Base-by-base conservation (phyloP, 2,797 vertebrate species). In the Antennarius maculatus region DNA sequence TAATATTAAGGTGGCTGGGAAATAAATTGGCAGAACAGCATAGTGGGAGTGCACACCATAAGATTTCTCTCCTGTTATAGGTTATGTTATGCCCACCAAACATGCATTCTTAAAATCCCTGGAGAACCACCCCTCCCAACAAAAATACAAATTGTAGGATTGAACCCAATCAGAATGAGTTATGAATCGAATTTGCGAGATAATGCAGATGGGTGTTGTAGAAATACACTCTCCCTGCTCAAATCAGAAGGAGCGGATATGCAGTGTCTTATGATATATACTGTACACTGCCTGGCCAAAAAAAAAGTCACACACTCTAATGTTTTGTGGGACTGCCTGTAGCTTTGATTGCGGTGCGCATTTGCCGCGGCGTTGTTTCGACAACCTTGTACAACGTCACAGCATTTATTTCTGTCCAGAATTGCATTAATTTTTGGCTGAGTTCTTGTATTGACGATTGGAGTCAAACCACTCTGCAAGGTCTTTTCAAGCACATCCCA, bases 41-140 rank as follows among this genome's bases (percentile, higher is more conserved):
- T 46, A 48, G 8, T 65, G 69, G 27, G 16, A 69, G 8, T 13
- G 55, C 17, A 74, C 50, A 68, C 55, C 47, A 71, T 52, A 46
- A 53, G 34, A 68, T 65, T 58, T 6, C 43, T 48, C 48, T 57
- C 37, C 45, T 31, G 43, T 77, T 77, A 79, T 61, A 74, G 77
- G 66, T 62, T 59, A 75, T 13, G 62, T 61, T 37, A 27, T 66
- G 39, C 60, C 64, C 39, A 23, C 28, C 7, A 17, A 29, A 5
- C 50, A 52, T 77, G 43, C 49, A 42, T 69, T 66, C 5, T 1
- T 37, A 47, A 10, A 55, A 49, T 59, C 65, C 46, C 56, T 3
- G 16, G 61, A 66, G 60, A 66, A 43, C 12, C 42, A 43, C 9
- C 12, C 23, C 58, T 55, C 66, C 45, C 28, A 6, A 29, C 43